Percentiles rank a stretch among this genome's conserved stretches.
phyloP scores from a whole-genome alignment of 2,888 invertebrate species.

The Melanostoma scalare region DNA sequence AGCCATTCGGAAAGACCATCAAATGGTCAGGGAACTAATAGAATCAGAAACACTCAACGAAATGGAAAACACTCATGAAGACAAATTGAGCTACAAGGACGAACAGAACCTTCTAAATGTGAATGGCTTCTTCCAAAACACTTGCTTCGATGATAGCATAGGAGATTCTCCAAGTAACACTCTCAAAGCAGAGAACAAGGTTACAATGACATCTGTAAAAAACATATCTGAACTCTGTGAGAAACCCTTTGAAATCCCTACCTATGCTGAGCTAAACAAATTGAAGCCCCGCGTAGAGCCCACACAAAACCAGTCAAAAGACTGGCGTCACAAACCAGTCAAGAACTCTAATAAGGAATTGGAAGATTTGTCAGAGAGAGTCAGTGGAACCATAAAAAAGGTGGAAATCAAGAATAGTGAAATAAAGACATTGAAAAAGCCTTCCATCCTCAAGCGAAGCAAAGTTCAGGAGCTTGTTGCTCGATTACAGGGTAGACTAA shows the following conservation, averaged over 20 bases:
- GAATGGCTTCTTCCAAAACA: constrained; percentile 75
- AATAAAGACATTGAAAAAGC: constrained; percentile 76
- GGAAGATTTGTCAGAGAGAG: constrained; percentile 49
- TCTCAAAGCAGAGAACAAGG: constrained; percentile 70
- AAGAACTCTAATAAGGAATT: constrained; percentile 62
- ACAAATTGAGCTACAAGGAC: constrained; percentile 71
- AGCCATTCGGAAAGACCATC: constrained; percentile 77
- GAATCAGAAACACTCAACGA: constrained; percentile 78
- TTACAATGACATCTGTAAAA: constrained; percentile 66
- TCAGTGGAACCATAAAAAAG: constrained; percentile 70
- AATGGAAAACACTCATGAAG: constrained; percentile 72
- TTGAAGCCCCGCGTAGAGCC: constrained; percentile 45
- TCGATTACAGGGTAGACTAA: constrained; percentile 76
- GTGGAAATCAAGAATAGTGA: constrained; percentile 75
- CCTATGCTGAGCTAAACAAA: constrained; percentile 62
- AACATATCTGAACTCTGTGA: constrained; percentile 73
- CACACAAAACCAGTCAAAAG: constrained; percentile 41
- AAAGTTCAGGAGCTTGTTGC: constrained; percentile 78
- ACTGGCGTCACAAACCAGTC: constrained; percentile 65
- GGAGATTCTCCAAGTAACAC: constrained; percentile 74
- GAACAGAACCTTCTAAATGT: constrained; percentile 57
- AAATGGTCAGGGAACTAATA: constrained; percentile 72
- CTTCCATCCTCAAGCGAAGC: constrained; percentile 75
- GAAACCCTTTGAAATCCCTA: constrained; percentile 68
- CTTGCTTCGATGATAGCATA: constrained; percentile 73